phyloP scores from a whole-genome alignment of 1,140 invertebrate genomes.

The Zaprionus ghesquierei region DNA sequence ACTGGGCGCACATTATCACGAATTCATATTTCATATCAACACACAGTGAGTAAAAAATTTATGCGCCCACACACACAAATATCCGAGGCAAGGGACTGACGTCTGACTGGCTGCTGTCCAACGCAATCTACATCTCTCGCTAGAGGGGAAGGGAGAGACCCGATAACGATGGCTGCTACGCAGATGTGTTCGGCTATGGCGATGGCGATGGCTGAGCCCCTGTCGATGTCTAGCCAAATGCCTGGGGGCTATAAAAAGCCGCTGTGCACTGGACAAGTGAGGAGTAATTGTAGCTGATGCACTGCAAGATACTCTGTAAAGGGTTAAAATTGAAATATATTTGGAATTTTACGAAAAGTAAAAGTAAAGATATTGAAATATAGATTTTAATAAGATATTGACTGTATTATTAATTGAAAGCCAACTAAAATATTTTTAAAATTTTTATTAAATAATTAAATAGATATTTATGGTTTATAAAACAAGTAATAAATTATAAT shows the following conservation, averaged over 20 bases:
- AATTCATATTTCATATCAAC: conserved; percentile 68
- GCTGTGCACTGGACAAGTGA: neutral
- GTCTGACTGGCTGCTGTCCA: conserved; percentile 66
- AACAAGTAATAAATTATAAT: too few species aligned
- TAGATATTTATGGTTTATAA: too few species aligned
- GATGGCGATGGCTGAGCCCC: neutral
- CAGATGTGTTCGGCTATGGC: neutral
- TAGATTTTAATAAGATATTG: too few species aligned
- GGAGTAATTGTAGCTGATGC: neutral
- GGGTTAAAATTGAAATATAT: neutral
- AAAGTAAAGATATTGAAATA: neutral
- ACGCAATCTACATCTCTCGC: conserved; percentile 70
- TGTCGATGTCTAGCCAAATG: conserved; percentile 9
- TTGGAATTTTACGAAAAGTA: neutral
- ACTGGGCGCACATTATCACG: conserved; percentile 55
- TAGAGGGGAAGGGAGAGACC: neutral
- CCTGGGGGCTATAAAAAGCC: conserved; percentile 10
- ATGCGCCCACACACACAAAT: conserved; percentile 67
- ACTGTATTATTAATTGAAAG: too few species aligned
- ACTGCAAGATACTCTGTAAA: neutral
- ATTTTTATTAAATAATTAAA: too few species aligned
- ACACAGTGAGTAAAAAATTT: conserved; percentile 57
- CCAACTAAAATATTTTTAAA: too few species aligned
- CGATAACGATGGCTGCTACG: conserved; percentile 7
- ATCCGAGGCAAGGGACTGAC: conserved; percentile 24